phyloP scores from a whole-genome alignment of 2,888 invertebrate species.

The Lasioglossum calceatum region DNA sequence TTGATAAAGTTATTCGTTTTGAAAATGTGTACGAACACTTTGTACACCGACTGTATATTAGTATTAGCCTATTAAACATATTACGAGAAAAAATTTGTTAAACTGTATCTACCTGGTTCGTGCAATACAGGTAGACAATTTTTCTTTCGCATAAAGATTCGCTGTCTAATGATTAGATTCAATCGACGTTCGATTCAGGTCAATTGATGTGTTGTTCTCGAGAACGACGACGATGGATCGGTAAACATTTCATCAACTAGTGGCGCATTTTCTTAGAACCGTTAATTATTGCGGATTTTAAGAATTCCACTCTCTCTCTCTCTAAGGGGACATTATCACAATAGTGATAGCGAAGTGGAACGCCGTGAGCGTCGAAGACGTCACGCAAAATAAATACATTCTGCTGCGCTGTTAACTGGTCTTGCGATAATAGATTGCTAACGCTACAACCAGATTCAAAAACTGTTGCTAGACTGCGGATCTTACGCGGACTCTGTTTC shows the following conservation, averaged over 20 bases:
- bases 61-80: too few species aligned
- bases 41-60: too few species aligned
- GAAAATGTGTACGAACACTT: too few species aligned
- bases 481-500: background rate
- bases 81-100: too few species aligned
- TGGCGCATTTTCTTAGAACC: too few species aligned
- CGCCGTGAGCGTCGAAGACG: background rate
- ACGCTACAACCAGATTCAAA: background rate
- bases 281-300: conserved; percentile 29
- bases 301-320: background rate
- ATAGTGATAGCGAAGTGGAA: conserved; percentile 29
- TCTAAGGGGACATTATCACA: background rate
- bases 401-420: background rate
- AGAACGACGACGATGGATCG: background rate
- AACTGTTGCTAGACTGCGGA: background rate
- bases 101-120: too few species aligned
- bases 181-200: background rate
- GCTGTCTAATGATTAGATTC: background rate
- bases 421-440: conserved; percentile 8
- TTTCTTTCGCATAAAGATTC: too few species aligned
- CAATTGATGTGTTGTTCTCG: background rate
- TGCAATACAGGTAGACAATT: too few species aligned
- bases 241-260: conserved; percentile 2
- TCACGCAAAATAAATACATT: conserved; percentile 31
- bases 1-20: too few species aligned